Evolutionary conservation across 1,140 invertebrate species (phyloP), one percentile per base, ranked within the genome.

Genomic region (Bombus pyrosoma): DNA sequence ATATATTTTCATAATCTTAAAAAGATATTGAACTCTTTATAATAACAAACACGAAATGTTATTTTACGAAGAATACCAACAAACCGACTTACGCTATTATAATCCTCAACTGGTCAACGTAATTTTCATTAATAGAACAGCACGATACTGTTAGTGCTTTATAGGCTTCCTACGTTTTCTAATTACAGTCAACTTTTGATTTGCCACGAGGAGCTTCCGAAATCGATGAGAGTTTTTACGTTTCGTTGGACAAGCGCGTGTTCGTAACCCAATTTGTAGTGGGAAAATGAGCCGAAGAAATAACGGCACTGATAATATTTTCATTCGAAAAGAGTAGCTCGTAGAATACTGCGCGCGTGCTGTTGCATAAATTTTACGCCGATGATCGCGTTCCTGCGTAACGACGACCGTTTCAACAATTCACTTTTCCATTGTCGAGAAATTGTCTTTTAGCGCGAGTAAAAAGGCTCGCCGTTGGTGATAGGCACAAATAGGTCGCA

Each of bases 271-370:
- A 28, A 18, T 64, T 64, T 6, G 25, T 9, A 59, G 32, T 9
- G 12, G 69, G 53, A 37, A 73, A 73, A 75, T n/a, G 25, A 75
- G 32, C 62, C 25, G 41, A 1, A 28, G 59, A 68, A 83, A 83
- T 76, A 83, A 83, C 72, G 81, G 32, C 81, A 13, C 41, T 25
- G 59, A 66, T 76, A 75, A 83, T 76, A 68, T 66, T 76, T 83
- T 57, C 41, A 66, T 75, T 83, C 81, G 25, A 73, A 64, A 28
- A 34, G 81, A 53, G 72, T 76, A 57, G 41, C 41, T 43, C 34
- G 59, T 66, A 59, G 3, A 59, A 53, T n/a, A 62, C n/a, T 28
- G 9, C 43, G 81, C 62, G 37, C 81, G 81, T 83, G 81, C 34
- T 22, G 10, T 3, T 28, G 81, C 81, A 83, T 77, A 83, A 76